Evolutionary conservation across 2,888 invertebrate species (phyloP).

Genomic region (Dryocosmus kuriphilus): DNA sequence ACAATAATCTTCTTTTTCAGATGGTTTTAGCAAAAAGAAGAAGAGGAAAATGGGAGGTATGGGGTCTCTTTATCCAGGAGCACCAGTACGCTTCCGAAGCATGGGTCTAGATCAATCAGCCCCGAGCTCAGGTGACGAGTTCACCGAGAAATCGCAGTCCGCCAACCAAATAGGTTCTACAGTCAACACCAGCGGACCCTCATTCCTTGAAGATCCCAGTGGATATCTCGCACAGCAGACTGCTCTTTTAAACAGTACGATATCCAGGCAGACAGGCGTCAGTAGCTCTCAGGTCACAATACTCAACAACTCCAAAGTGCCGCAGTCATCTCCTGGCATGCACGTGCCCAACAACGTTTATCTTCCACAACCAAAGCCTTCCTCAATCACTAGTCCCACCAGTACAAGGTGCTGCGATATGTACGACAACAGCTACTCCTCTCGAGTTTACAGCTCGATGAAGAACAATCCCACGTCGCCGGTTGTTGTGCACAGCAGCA

Average conservation of each 20-base stretch:
- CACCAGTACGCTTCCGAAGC: slow-evolving; percentile 78
- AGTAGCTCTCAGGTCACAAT: slow-evolving; percentile 73
- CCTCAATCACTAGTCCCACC: slow-evolving; percentile 71
- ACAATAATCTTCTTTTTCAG: slow-evolving; percentile 66
- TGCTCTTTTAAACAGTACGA: slow-evolving; percentile 89
- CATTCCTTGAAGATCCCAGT: slow-evolving; percentile 94
- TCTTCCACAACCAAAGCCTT: slow-evolving; percentile 74
- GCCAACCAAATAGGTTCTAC: slow-evolving; percentile 65
- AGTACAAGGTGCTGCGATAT: slow-evolving; percentile 58
- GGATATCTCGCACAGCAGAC: slow-evolving; percentile 95
- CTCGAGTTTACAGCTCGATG: slow-evolving; percentile 48
- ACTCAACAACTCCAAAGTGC: slow-evolving; percentile 61
- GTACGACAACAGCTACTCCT: slow-evolving; percentile 59
- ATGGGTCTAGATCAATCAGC: slow-evolving; percentile 63
- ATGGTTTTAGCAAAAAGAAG: slow-evolving; percentile 79
- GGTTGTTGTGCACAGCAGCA: slow-evolving; percentile 74
- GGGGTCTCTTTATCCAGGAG: slow-evolving; percentile 81
- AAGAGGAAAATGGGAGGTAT: slow-evolving; percentile 84
- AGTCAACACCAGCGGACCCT: slow-evolving; percentile 80
- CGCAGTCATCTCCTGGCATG: slow-evolving; percentile 48
- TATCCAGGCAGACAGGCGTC: slow-evolving; percentile 82
- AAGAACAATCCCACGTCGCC: slow-evolving; percentile 74
- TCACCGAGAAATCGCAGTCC: slow-evolving; percentile 67
- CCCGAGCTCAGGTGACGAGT: slow-evolving; percentile 69
- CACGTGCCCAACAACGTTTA: slow-evolving; percentile 61